Evolutionary conservation across 1,140 invertebrate genomes (phyloP).

Genomic region (Xylocopa sonorina): DNA sequence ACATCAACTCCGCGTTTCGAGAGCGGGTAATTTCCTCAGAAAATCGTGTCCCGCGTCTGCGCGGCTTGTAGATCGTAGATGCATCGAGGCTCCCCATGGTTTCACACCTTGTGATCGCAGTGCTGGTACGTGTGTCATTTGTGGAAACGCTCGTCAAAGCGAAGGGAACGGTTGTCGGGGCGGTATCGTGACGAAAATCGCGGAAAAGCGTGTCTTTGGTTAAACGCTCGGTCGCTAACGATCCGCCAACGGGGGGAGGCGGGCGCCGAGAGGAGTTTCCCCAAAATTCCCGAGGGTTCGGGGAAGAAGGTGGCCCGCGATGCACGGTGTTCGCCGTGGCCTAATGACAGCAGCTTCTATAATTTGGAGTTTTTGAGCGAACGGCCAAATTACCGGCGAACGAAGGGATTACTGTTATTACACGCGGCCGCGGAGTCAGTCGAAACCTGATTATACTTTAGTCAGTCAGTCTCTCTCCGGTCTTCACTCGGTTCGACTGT

Average conservation of each 20-base stretch:
- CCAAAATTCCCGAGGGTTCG: slow-evolving; percentile 75
- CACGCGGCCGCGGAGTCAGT: slow-evolving; percentile 76
- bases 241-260: slow-evolving; percentile 40
- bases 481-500: slow-evolving; percentile 74
- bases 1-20: background rate
- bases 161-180: too few species aligned
- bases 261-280: slow-evolving; percentile 66
- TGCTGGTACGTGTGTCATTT: too few species aligned
- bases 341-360: slow-evolving; percentile 82
- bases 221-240: slow-evolving; percentile 50
- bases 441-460: slow-evolving; percentile 80
- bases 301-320: slow-evolving; percentile 69
- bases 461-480: slow-evolving; percentile 71
- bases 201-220: slow-evolving; percentile 11
- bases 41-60: too few species aligned
- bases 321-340: slow-evolving; percentile 62
- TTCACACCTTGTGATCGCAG: too few species aligned
- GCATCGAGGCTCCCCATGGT: too few species aligned
- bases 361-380: slow-evolving; percentile 81
- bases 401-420: slow-evolving; percentile 82
- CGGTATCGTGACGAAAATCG: background rate
- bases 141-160: background rate
- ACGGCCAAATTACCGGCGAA: slow-evolving; percentile 79
- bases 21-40: background rate
- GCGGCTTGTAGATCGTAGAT: too few species aligned